Conservation (phyloP, 2,113 vertebrate species). For the Perca fluviatilis region DNA sequence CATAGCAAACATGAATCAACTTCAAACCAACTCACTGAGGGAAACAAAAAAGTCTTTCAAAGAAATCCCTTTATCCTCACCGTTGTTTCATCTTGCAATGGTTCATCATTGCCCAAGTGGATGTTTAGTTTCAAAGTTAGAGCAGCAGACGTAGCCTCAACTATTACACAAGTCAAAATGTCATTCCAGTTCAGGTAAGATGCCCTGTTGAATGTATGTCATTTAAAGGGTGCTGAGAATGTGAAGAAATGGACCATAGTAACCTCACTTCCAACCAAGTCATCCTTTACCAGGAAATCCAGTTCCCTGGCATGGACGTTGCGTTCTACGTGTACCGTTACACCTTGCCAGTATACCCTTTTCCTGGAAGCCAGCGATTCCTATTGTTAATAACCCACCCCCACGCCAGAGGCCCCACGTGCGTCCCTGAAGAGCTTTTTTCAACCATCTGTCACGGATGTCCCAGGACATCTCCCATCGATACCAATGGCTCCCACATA, state of each 20-base stretch:
- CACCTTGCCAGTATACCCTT: slow-evolving; percentile 71
- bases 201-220: slow-evolving; percentile 41
- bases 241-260: slow-evolving; percentile 51
- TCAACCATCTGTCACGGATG: slow-evolving; percentile 79
- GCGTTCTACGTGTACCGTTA: slow-evolving; percentile 64
- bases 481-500: slow-evolving; percentile 44
- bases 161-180: slow-evolving; percentile 26
- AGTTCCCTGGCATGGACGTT: slow-evolving; percentile 72
- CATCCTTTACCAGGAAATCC: slow-evolving; percentile 74
- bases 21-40: slow-evolving; percentile 74
- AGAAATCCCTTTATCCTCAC: slow-evolving; percentile 71
- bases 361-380: slow-evolving; percentile 61
- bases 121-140: slow-evolving; percentile 64
- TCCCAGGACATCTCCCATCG: slow-evolving; percentile 57
- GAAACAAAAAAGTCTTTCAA: slow-evolving; percentile 75
- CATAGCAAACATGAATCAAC: slow-evolving; percentile 80
- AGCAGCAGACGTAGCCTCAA: slow-evolving; percentile 11
- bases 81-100: slow-evolving; percentile 79
- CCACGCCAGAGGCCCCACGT: slow-evolving; percentile 59
- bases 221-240: slow-evolving; percentile 46
- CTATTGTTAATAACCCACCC: slow-evolving; percentile 52
- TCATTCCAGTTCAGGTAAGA: slow-evolving; percentile 37
- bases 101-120: slow-evolving; percentile 45
- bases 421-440: slow-evolving; percentile 73
- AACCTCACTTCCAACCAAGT: slow-evolving; percentile 70